Base-by-base conservation (phyloP, 2,797 vertebrate genomes). In the Hafferia zeledoni region DNA sequence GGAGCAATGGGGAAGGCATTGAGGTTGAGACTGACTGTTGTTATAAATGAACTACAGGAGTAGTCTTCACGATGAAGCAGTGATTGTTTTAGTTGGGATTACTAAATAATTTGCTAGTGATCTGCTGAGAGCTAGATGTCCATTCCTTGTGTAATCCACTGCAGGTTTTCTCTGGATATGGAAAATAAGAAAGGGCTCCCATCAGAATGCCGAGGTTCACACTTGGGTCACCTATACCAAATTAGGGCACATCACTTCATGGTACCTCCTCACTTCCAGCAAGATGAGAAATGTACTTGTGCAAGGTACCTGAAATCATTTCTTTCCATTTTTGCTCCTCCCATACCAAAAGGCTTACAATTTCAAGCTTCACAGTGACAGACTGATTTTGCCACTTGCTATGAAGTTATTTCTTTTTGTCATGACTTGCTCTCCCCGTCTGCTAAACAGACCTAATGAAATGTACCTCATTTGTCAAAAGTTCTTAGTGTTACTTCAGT, bases 381-480 rank as follows among this genome's bases (percentile, higher is more conserved):
- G 0, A 43, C 27, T 0, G 0, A 8, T 75, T 83, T 88, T 77
- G 17, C 41, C 43, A 25, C 19, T 75, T 83, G 35, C 28, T 64
- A 19, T 79, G 28, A 55, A 55, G 49, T 74, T 83, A 35, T 19
- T 90, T 86, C 13, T 52, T 75, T 81, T 91, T 64, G 30, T 85
- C 50, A 28, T 64, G 6, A 53, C n/a, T 86, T 57, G 19, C 27
- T 86, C 68, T 94, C 17, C n/a, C 24, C 17, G 7, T 57, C 46
- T 75, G 49, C 39, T 91, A 74, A 91, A 70, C 10, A 80, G n/a
- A 63, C 31, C 25, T 61, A 83, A 78, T 47, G 47, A 82, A 79
- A 93, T 30, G 52, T 44, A 76, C 35, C 43, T 94, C 31, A 47
- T 96, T 89, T 94, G 80, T 88, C 86, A 93, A 57, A 65, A 69